These are phyloP conservation scores for Coenonympha glycerion DNA, from an alignment of 2,888 invertebrate genomes.

Conservation along the genomic window DNA sequence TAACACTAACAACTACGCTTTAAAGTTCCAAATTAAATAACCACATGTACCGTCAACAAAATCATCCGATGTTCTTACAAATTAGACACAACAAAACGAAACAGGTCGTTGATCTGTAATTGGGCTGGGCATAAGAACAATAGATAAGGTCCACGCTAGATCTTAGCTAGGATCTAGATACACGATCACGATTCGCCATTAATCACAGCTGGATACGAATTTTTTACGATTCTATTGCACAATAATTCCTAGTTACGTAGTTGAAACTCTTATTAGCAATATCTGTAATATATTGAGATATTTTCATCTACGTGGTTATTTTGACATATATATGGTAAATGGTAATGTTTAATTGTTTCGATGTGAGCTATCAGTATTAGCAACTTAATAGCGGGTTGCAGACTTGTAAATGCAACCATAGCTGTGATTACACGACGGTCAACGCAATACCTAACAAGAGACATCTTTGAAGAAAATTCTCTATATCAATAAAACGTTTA, in stretches of 20 bases:
- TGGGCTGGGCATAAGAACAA: slow-evolving; percentile 32
- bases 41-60: slow-evolving; percentile 1
- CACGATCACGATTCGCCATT: slow-evolving; percentile 33
- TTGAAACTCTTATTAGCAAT: slow-evolving; percentile 1
- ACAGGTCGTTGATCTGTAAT: slow-evolving; percentile 29
- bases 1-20: not conserved
- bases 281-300: too few relatives aligned
- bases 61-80: slow-evolving; percentile 4
- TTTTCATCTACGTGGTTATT: too few relatives aligned
- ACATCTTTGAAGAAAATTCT: not conserved
- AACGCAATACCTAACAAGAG: too few relatives aligned
- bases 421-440: too few relatives aligned
- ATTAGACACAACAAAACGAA: slow-evolving; percentile 6
- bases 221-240: slow-evolving; percentile 11
- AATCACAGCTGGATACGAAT: slow-evolving; percentile 29
- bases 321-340: too few relatives aligned
- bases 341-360: too few relatives aligned
- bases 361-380: too few relatives aligned
- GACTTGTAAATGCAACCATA: too few relatives aligned
- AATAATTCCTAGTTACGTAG: not conserved
- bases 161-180: slow-evolving; percentile 29
- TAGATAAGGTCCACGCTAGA: slow-evolving; percentile 30
- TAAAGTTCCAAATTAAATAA: not conserved
- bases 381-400: too few relatives aligned
- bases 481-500: slow-evolving; percentile 12